phyloP scores from a whole-genome alignment of 2,888 invertebrate genomes.

The Drosophila formosana region DNA sequence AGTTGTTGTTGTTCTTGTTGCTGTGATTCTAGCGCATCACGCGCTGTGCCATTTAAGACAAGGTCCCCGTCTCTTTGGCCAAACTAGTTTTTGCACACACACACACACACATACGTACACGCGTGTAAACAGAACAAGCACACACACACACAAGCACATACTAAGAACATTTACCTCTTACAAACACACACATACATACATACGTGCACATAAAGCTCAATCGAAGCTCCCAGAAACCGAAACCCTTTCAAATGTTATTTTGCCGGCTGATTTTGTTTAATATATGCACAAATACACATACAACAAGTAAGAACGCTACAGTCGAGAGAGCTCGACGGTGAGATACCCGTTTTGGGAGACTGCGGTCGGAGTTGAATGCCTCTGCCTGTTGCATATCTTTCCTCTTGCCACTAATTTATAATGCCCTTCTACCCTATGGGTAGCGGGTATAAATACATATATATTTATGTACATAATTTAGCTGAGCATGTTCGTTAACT shows the following conservation, averaged over 20 bases:
- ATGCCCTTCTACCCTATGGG: too few relatives aligned
- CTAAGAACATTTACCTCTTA: background rate
- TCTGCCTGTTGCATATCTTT: too few relatives aligned
- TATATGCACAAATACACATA: constrained; percentile 2
- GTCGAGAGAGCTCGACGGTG: too few relatives aligned
- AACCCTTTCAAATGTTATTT: constrained; percentile 44
- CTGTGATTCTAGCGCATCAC: constrained; percentile 51
- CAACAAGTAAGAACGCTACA: background rate
- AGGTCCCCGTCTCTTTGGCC: constrained; percentile 53
- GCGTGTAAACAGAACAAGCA: background rate
- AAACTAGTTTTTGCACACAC: constrained; percentile 50
- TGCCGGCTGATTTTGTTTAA: constrained; percentile 38
- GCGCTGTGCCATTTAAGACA: constrained; percentile 62
- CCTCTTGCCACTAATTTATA: too few relatives aligned
- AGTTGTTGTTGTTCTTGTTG: constrained; percentile 15
- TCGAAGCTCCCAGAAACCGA: constrained; percentile 48
- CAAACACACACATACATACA: constrained; percentile 2
- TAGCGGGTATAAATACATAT: background rate
- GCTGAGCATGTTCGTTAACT: constrained; percentile 27
- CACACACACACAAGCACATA: constrained; percentile 1
- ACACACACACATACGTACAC: constrained; percentile 11
- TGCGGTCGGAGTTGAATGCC: too few relatives aligned
- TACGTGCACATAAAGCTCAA: background rate
- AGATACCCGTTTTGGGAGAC: too few relatives aligned
- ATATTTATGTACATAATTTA: constrained; percentile 45